These are phyloP conservation scores for Echeneis naucrates DNA, from an alignment of 2,797 vertebrate genomes.

Conservation along the genomic window DNA sequence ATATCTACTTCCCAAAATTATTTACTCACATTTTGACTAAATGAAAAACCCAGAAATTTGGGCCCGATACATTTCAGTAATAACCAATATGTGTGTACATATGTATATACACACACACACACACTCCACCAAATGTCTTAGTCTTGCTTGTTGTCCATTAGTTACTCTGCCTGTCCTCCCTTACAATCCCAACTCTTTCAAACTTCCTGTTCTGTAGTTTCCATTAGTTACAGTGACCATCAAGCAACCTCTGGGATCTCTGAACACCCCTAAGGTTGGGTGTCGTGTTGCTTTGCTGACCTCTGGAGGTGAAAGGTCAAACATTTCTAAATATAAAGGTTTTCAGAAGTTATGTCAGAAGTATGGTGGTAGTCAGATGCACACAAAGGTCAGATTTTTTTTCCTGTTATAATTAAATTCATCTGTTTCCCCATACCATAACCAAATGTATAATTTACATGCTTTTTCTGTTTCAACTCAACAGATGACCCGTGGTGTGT, in stretches of 20 bases:
- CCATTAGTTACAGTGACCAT: not conserved
- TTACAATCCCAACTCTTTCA: not conserved
- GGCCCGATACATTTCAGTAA: too few relatives aligned
- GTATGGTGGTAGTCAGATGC: not conserved
- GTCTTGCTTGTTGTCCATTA: not conserved
- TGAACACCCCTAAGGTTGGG: not conserved
- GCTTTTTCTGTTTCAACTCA: not conserved
- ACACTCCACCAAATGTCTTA: not conserved
- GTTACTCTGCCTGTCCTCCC: not conserved
- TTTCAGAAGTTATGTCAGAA: too few relatives aligned
- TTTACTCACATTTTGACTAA: not conserved
- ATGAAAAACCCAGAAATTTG: not conserved
- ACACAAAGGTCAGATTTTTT: too few relatives aligned
- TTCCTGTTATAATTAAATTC: too few relatives aligned
- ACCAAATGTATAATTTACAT: not conserved
- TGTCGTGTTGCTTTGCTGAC: conserved; percentile 34
- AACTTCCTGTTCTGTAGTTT: conserved; percentile 3
- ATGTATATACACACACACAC: not conserved
- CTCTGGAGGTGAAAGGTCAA: conserved; percentile 47
- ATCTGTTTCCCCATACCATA: too few relatives aligned
- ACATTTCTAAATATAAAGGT: conserved; percentile 8
- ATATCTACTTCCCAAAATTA: not conserved
- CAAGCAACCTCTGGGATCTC: too few relatives aligned
- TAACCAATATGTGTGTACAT: not conserved
- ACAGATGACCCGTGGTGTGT: conserved; percentile 10